phyloP scores from a whole-genome alignment of 2,113 vertebrate genomes.

The Bothrops jararaca region DNA sequence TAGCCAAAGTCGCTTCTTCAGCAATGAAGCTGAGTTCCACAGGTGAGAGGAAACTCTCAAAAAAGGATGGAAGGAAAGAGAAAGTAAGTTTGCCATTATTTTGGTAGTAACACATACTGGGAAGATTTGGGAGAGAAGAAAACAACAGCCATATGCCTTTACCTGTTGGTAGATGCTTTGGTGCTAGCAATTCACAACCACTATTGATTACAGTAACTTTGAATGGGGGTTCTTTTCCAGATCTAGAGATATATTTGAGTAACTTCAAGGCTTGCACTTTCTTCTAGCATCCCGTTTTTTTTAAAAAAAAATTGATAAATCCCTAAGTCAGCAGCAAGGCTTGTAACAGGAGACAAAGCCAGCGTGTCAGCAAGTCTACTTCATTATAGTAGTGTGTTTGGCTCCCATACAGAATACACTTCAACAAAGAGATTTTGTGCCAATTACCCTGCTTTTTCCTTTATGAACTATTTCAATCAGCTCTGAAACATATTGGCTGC shows the following conservation, averaged over 20 bases:
- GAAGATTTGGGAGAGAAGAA: not conserved
- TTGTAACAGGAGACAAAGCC: constrained; percentile 12
- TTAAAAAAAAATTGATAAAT: not conserved
- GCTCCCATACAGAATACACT: constrained; percentile 16
- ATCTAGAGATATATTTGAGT: not conserved
- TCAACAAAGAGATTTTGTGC: not conserved
- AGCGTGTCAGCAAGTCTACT: constrained; percentile 13
- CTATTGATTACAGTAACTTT: not conserved
- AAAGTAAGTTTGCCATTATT: not conserved
- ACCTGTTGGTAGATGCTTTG: not conserved
- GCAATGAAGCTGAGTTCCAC: no score
- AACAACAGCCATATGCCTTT: not conserved
- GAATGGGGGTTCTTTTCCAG: not conserved
- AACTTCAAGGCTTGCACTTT: not conserved
- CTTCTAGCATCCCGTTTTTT: not conserved
- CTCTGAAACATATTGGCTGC: not conserved
- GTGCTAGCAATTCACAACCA: not conserved
- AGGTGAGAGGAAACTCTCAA: no score
- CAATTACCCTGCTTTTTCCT: not conserved
- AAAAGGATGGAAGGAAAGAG: no score
- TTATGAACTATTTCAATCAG: constrained; percentile 19
- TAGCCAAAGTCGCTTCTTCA: not conserved
- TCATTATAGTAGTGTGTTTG: not conserved
- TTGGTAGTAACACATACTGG: not conserved
- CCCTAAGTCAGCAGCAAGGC: constrained; percentile 14